Evolutionary conservation across 2,797 vertebrate species (phyloP), one percentile per base, ranked within the genome.

Genomic region (Leuciscus waleckii): DNA sequence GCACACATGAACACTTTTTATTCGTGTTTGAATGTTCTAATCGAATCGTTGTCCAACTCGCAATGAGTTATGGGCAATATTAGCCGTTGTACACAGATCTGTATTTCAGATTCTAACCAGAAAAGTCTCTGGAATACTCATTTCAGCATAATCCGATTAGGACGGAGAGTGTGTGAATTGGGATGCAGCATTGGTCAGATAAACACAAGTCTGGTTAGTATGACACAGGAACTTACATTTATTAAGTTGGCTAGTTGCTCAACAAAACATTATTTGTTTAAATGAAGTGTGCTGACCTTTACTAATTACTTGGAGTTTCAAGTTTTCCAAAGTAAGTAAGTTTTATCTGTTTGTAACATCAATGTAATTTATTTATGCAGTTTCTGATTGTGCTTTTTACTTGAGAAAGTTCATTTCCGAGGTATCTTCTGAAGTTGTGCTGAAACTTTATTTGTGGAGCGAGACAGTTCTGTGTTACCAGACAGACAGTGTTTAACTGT

Each of bases 401-500:
- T 71, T 1, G 56, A 58, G n/a, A 3, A 1, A 58, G 35, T 46
- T 77, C 0, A 2, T n/a, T 76, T 56, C 1, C 5, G 1, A 26
- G 8, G 1, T 7, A 1, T 82, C 46, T 82, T 69, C 63, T 17
- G 21, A 23, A 32, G 78, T 67, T 68, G 41, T 68, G 2, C 29
- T 81, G 49, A 58, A 82, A 16, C 16, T 61, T 16, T 74, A n/a
- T 82, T 81, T 85, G 29, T 56, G 81, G 46, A 71, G 35, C 16
- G 35, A 23, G 79, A 6, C 14, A 16, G 9, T 3, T 29, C 26
- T 54, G 46, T 81, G 80, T 83, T 87, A 81, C 85, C 85, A 70
- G 83, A 81, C 49, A 75, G 71, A 41, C 63, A 26, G 56, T 85
- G 41, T 83, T 73, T 85, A 85, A 86, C 56, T 79, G 56, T 19